A percentile compares a stretch with the other conserved stretches of the same genome.
These are phyloP conservation scores for Psococerastis gibbosa DNA, from an alignment of 2,888 invertebrate species.

Conservation along the genomic window DNA sequence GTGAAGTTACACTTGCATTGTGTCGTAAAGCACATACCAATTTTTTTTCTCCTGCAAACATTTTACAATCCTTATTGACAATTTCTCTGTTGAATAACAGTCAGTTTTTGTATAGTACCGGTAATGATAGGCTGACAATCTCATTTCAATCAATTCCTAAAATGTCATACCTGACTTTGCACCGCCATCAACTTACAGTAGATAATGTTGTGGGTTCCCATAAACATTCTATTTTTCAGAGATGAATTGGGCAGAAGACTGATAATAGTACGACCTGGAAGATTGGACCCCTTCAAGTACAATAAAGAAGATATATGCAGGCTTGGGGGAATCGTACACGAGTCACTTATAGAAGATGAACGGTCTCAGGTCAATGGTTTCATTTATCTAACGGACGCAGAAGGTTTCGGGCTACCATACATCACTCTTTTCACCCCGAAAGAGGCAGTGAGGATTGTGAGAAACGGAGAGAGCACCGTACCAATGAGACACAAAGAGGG, in stretches of 20 bases:
- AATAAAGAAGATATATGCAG: constrained; percentile 70
- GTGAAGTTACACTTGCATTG: no score
- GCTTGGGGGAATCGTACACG: constrained; percentile 69
- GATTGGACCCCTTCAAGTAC: constrained; percentile 55
- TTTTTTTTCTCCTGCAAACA: no score
- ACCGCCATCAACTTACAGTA: no score
- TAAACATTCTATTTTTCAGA: no score
- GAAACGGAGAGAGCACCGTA: constrained; percentile 59
- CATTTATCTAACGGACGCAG: constrained; percentile 25
- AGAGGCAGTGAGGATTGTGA: constrained; percentile 51
- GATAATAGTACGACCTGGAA: constrained; percentile 50
- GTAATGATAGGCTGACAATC: no score
- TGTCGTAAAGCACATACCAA: no score
- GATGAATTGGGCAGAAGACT: constrained; percentile 57
- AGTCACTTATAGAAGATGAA: constrained; percentile 68
- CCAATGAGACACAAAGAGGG: constrained; percentile 66
- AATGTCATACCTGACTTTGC: no score
- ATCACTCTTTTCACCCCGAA: constrained; percentile 25
- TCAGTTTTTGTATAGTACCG: no score
- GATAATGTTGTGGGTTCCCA: no score
- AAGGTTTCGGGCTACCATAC: constrained; percentile 23
- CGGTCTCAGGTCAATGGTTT: constrained; percentile 36
- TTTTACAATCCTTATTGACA: no score
- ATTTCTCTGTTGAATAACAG: no score
- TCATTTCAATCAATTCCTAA: no score